Evolutionary conservation across 2,797 vertebrate species (phyloP).

Genomic region (Cyprinella venusta): DNA sequence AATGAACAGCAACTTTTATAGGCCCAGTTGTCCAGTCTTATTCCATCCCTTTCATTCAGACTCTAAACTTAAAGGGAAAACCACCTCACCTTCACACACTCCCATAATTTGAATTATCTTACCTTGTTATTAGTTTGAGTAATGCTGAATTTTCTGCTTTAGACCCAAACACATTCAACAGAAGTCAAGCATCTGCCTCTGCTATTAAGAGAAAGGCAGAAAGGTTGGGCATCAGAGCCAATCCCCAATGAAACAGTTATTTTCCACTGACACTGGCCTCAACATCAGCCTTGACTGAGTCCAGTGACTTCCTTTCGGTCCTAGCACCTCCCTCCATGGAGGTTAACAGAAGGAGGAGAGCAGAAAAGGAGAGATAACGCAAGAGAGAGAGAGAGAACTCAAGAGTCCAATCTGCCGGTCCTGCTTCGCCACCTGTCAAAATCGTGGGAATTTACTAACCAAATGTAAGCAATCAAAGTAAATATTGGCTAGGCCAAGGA

Average conservation of each 20-base stretch:
- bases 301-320: slow-evolving; percentile 1
- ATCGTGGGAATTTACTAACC: slow-evolving; percentile 59
- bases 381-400: slow-evolving; percentile 1
- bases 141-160: neutral
- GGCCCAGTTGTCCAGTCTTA: neutral
- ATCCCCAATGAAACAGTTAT: slow-evolving; percentile 4
- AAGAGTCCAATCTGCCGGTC: slow-evolving; percentile 24
- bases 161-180: neutral
- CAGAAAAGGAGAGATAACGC: slow-evolving; percentile 19
- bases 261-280: neutral
- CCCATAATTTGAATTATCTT: neutral
- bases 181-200: slow-evolving; percentile 12
- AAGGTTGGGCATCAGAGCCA: neutral
- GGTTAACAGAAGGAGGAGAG: slow-evolving; percentile 12
- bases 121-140: slow-evolving; percentile 20
- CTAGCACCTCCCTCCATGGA: neutral
- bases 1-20: neutral
- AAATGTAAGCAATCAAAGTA: slow-evolving; percentile 55
- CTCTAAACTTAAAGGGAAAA: neutral
- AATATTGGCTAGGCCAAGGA: slow-evolving; percentile 43
- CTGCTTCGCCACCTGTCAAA: slow-evolving; percentile 27
- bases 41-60: neutral
- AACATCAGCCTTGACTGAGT: neutral
- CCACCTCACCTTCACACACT: neutral
- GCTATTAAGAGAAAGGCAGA: slow-evolving; percentile 7